Percentiles rank a stretch among this genome's conserved stretches.
These are phyloP conservation scores for Cyclophora punctaria DNA, from an alignment of 2,888 invertebrate genomes.

Conservation along the genomic window DNA sequence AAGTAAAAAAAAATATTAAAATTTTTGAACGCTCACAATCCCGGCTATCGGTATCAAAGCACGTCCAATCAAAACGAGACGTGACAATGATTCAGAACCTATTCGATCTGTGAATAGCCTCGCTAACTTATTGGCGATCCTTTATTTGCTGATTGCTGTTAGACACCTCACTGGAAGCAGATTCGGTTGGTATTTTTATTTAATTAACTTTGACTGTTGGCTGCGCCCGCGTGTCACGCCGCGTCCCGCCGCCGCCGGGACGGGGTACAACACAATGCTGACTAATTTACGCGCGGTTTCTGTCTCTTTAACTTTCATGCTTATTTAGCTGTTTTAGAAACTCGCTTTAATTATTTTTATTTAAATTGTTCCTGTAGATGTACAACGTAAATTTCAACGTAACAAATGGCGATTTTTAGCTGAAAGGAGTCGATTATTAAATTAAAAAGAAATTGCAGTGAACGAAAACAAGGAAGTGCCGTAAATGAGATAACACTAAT, in stretches of 20 bases:
- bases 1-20: constrained; percentile 61
- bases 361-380: constrained; percentile 21
- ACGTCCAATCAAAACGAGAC: constrained; percentile 73
- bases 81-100: constrained; percentile 71
- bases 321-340: constrained; percentile 34
- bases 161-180: constrained; percentile 58
- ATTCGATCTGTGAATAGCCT: constrained; percentile 65
- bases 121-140: constrained; percentile 68
- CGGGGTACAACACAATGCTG: constrained; percentile 49
- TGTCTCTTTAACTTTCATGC: constrained; percentile 40
- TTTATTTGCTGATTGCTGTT: constrained; percentile 71
- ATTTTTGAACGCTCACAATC: constrained; percentile 64
- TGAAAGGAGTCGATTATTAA: constrained; percentile 8
- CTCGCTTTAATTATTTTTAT: constrained; percentile 36
- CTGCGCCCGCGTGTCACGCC: constrained; percentile 34
- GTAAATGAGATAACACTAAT: constrained; percentile 62
- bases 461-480: constrained; percentile 50
- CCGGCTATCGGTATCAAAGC: constrained; percentile 71
- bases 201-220: constrained; percentile 57
- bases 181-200: constrained; percentile 62
- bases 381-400: neutral
- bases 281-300: constrained; percentile 58
- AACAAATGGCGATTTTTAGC: too few species aligned
- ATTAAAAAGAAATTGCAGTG: constrained; percentile 57
- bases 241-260: neutral